Conservation (phyloP, 64 coral and sea anemone species). For the Pachyseris speciosa region DNA sequence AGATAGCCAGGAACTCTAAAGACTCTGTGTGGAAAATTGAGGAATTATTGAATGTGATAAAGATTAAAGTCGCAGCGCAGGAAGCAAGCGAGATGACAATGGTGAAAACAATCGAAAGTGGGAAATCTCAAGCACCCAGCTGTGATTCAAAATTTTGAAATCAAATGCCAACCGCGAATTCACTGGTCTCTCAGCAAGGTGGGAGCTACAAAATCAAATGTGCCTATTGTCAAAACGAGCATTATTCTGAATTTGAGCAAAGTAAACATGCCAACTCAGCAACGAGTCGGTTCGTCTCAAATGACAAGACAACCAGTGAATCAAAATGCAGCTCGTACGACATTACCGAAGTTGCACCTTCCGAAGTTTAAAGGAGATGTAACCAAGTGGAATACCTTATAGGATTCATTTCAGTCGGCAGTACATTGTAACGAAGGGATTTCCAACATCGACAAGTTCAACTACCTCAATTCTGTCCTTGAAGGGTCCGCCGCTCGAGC, state of each 20-base stretch:
- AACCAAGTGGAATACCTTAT: neutral
- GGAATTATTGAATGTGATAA: constrained; percentile 32
- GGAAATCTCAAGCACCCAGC: too few species aligned
- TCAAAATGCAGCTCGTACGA: neutral
- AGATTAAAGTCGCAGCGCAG: constrained; percentile 30
- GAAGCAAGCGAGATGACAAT: constrained; percentile 33
- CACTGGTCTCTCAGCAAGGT: too few species aligned
- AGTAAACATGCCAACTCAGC: neutral
- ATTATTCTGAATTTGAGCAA: constrained; percentile 20
- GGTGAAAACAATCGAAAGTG: constrained; percentile 5
- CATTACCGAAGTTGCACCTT: neutral
- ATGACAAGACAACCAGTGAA: neutral
- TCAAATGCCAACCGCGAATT: too few species aligned
- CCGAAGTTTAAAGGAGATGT: neutral
- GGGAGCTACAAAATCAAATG: too few species aligned
- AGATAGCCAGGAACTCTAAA: constrained; percentile 17
- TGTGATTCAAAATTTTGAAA: too few species aligned
- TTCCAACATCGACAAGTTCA: neutral
- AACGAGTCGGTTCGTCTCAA: neutral
- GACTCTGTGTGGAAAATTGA: constrained; percentile 48
- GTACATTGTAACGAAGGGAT: neutral
- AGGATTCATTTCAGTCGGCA: neutral
- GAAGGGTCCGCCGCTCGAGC: neutral
- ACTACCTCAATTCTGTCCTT: neutral
- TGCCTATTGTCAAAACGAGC: neutral